phyloP scores from a whole-genome alignment of 2,888 invertebrate species.

The Panzeria rudis region DNA sequence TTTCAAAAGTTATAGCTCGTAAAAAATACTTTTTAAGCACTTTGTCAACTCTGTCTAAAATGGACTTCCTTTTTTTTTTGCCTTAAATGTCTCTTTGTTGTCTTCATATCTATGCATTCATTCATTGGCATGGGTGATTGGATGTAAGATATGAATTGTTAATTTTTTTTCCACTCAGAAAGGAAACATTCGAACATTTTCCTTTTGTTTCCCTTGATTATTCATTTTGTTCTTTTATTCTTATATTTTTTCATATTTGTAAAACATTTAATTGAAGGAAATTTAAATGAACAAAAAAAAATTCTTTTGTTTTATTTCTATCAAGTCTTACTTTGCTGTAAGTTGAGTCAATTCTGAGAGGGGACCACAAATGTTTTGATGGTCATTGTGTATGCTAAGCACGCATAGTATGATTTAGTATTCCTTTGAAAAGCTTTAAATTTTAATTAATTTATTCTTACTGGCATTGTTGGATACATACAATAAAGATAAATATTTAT shows the following conservation, averaged over 20 bases:
- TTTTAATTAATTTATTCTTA: slow-evolving; percentile 62
- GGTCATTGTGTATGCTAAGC: slow-evolving; percentile 55
- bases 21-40: background rate
- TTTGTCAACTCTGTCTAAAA: background rate
- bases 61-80: slow-evolving; percentile 10
- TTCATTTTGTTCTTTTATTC: slow-evolving; percentile 20
- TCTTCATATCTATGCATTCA: slow-evolving; percentile 9
- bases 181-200: slow-evolving; percentile 29
- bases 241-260: slow-evolving; percentile 19
- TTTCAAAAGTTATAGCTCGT: background rate
- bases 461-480: background rate
- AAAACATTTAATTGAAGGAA: slow-evolving; percentile 57
- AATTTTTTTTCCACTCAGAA: background rate
- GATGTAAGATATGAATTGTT: background rate
- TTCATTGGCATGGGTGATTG: slow-evolving; percentile 26
- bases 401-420: slow-evolving; percentile 29
- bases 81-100: slow-evolving; percentile 29
- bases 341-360: background rate
- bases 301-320: slow-evolving; percentile 49
- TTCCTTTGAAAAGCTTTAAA: slow-evolving; percentile 52
- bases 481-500: slow-evolving; percentile 46
- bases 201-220: slow-evolving; percentile 37
- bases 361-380: slow-evolving; percentile 1
- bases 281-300: slow-evolving; percentile 46
- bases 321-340: slow-evolving; percentile 27